phyloP scores from a whole-genome alignment of 2,113 vertebrate species.

The Spermophilus dauricus region DNA sequence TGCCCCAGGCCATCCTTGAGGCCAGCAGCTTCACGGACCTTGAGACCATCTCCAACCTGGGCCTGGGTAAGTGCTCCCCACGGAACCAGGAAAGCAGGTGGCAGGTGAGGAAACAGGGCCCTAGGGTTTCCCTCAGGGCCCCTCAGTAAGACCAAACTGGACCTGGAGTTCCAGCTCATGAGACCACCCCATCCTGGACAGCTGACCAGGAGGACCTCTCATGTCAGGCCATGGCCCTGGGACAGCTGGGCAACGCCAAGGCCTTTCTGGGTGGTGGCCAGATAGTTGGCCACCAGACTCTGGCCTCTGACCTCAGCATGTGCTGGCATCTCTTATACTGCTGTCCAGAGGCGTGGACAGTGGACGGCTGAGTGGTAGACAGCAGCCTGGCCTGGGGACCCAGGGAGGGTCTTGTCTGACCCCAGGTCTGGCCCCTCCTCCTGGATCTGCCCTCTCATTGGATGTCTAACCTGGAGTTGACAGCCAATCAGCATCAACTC shows the following conservation, averaged over 20 bases:
- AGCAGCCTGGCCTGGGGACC: too few species aligned
- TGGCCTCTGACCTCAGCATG: background rate
- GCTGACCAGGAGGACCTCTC: background rate
- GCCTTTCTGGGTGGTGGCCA: background rate
- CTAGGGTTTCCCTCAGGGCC: background rate
- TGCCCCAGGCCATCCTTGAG: slow-evolving; percentile 93
- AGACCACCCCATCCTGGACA: background rate
- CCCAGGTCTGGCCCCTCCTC: too few species aligned
- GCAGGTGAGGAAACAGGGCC: background rate
- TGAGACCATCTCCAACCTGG: slow-evolving; percentile 93
- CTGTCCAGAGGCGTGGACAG: too few species aligned
- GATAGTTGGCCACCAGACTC: background rate
- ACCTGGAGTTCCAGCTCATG: background rate
- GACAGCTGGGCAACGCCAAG: background rate
- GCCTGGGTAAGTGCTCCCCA: slow-evolving; percentile 91
- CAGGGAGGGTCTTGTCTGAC: too few species aligned
- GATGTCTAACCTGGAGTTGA: too few species aligned
- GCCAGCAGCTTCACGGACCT: slow-evolving; percentile 93
- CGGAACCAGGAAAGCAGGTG: background rate
- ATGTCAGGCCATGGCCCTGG: rapidly evolving
- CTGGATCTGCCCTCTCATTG: too few species aligned
- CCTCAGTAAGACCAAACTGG: background rate
- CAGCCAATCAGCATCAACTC: rapidly evolving
- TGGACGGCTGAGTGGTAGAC: too few species aligned
- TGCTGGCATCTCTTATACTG: too few species aligned